Percentiles rank a stretch among this genome's conserved stretches.
Evolutionary conservation across 2,797 vertebrate species (phyloP).

Genomic region (Pachyuromys duprasi): DNA sequence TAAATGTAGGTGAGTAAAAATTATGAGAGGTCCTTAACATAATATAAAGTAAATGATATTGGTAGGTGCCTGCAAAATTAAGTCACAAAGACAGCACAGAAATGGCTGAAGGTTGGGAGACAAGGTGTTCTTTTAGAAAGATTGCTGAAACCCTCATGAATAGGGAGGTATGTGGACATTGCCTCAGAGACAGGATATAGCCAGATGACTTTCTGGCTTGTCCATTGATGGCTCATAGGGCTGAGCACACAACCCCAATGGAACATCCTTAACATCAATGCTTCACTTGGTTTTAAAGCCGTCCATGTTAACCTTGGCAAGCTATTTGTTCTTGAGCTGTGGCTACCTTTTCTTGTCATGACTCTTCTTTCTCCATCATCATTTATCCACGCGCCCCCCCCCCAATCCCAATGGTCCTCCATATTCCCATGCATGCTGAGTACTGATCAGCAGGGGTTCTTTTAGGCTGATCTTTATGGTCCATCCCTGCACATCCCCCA

Average conservation of each 20-base stretch:
- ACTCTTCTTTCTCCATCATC: neutral
- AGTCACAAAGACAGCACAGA: neutral
- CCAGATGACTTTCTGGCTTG: neutral
- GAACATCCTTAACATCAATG: neutral
- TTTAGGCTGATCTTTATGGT: neutral
- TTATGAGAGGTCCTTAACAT: neutral
- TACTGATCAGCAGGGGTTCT: neutral
- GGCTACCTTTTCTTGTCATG: neutral
- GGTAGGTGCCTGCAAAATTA: neutral
- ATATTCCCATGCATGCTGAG: neutral
- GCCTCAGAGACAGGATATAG: neutral
- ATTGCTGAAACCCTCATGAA: neutral
- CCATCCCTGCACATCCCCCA: neutral
- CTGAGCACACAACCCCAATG: neutral
- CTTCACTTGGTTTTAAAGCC: neutral
- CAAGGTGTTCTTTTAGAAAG: neutral
- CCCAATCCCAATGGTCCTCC: neutral
- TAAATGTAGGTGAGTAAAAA: conserved; percentile 10
- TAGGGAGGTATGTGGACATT: neutral
- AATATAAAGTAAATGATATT: neutral
- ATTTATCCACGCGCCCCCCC: neutral
- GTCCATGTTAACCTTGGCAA: neutral
- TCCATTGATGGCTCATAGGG: neutral
- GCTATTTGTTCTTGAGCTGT: neutral
- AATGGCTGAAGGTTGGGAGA: neutral